Conservation (phyloP, 2,113 vertebrate genomes). For the Ramphastos sulfuratus region DNA sequence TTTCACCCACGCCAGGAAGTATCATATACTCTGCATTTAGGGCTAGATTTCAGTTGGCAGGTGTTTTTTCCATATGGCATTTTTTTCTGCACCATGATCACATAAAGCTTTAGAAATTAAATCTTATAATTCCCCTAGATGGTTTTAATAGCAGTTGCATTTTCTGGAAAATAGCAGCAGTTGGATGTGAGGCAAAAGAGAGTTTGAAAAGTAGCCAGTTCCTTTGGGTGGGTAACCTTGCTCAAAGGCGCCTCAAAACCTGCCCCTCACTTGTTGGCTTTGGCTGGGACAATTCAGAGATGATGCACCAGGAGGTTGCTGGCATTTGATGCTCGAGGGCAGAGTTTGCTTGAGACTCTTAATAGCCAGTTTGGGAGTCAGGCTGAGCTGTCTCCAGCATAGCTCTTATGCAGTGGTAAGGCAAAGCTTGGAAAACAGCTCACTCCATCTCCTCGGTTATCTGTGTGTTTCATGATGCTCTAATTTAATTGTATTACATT, state of each 20-base stretch:
- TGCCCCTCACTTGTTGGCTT: not conserved
- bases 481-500: conserved; percentile 10
- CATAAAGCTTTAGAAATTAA: conserved; percentile 16
- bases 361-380: not conserved
- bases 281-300: not conserved
- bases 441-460: not conserved
- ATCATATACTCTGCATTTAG: not conserved
- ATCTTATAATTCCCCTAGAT: not conserved
- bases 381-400: not conserved
- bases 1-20: not conserved
- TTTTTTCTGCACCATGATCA: not conserved
- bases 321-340: not conserved
- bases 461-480: not conserved
- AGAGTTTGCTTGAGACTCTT: not conserved
- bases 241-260: not conserved
- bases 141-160: not conserved
- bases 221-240: not conserved
- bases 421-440: not conserved
- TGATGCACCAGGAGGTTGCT: not conserved
- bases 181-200: not conserved
- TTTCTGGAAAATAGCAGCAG: not conserved
- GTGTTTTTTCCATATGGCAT: conserved; percentile 28
- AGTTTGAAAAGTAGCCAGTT: not conserved
- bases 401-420: not conserved
- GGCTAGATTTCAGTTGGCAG: conserved; percentile 27